phyloP scores from a whole-genome alignment of 2,797 vertebrate species.

The Florisuga fusca region DNA sequence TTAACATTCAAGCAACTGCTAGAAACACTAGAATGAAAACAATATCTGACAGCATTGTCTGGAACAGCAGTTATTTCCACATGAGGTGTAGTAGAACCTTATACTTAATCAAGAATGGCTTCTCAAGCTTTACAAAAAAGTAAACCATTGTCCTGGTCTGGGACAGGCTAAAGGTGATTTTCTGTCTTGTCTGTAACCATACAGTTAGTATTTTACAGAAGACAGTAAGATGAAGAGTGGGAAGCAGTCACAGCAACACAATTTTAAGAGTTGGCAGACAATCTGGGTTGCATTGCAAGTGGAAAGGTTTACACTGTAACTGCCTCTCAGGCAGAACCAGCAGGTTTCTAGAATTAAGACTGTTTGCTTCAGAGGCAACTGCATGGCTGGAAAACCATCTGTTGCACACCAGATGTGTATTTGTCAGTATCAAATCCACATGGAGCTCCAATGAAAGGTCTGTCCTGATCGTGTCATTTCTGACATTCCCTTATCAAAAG shows the following conservation, averaged over 20 bases:
- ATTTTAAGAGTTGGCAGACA: neutral
- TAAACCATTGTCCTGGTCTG: no score
- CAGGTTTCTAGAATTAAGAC: neutral
- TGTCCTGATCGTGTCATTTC: neutral
- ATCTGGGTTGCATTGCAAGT: neutral
- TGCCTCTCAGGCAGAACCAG: neutral
- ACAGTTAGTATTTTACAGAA: neutral
- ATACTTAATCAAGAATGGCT: neutral
- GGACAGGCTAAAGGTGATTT: no score
- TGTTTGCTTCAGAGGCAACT: neutral
- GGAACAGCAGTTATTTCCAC: neutral
- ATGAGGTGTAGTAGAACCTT: neutral
- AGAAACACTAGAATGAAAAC: rapidly evolving
- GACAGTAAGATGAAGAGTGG: neutral
- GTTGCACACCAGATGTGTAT: neutral
- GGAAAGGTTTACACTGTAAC: neutral
- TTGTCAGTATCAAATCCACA: neutral
- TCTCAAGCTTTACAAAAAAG: neutral
- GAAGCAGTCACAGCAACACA: neutral
- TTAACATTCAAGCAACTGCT: neutral
- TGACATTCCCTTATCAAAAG: neutral
- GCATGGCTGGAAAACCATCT: neutral
- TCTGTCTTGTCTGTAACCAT: no score
- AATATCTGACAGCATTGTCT: rapidly evolving
- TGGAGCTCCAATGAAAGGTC: neutral